These are phyloP conservation scores for Mesocentrotus franciscanus DNA, from an alignment of 53 echinoderm and acorn worm genomes.

Conservation along the genomic window DNA sequence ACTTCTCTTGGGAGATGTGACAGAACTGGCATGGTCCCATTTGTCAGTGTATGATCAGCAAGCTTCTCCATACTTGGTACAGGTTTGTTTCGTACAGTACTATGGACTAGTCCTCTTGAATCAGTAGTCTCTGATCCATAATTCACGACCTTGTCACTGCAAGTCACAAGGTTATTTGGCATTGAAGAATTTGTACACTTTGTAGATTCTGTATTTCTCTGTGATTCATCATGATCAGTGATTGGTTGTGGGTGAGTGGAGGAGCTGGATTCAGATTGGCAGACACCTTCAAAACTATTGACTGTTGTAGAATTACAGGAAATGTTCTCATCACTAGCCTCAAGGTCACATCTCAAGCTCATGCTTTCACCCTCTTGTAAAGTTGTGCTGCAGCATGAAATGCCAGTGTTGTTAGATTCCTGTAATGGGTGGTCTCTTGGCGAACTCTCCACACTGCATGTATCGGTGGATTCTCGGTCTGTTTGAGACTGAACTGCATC, in stretches of 20 bases:
- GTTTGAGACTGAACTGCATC: constrained; percentile 34
- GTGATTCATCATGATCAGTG: constrained; percentile 24
- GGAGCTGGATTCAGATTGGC: constrained; percentile 17
- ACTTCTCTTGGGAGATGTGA: constrained; percentile 52
- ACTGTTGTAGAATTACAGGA: neutral
- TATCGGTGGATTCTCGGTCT: constrained; percentile 56
- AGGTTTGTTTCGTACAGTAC: constrained; percentile 20
- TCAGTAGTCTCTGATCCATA: neutral
- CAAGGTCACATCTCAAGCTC: neutral
- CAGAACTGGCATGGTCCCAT: constrained; percentile 34
- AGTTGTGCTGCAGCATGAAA: constrained; percentile 36
- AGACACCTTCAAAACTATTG: neutral
- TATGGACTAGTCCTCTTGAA: constrained; percentile 52
- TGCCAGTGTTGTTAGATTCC: neutral
- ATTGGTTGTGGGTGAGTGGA: neutral
- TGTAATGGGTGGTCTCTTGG: constrained; percentile 31
- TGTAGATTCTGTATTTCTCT: neutral
- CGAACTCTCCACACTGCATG: constrained; percentile 48
- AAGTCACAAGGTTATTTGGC: constrained; percentile 23
- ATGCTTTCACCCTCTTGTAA: neutral
- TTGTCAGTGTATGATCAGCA: neutral
- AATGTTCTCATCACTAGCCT: constrained; percentile 4
- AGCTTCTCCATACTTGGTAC: constrained; percentile 10
- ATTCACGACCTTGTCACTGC: neutral
- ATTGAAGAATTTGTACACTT: constrained; percentile 41